Evolutionary conservation across 2,888 invertebrate genomes (phyloP), one percentile per base, ranked within the genome.

Genomic region (Lymantria dispar): DNA sequence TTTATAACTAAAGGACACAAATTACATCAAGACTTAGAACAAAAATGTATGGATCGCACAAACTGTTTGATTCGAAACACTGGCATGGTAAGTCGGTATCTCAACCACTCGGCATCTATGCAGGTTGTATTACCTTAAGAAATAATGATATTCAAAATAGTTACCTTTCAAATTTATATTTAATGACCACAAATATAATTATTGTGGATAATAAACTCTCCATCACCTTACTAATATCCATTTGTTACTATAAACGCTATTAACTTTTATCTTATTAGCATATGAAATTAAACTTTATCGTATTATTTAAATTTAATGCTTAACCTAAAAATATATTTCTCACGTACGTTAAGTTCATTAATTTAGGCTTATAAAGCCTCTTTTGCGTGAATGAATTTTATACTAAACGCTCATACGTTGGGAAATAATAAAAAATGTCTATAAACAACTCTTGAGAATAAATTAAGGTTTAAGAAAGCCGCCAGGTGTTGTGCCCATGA

Each of bases 341-440:
- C 10, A 48, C 54, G 42, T 41, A 52, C 48, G 55, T 54, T 41
- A 48, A 47, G 43, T 43, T 41, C 33, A 44, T 45, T 38, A 45
- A 48, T 51, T 45, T 38, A 54, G 38, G 30, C 48, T 47, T 22
- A 48, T 41, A 50, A 72, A 71, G 68, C 36, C 54, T 70, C 48
- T 58, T 70, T 66, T 72, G 72, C 80, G 78, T 81, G 76, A 82
- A 81, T 80, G 80, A 69, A 68, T 68, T 72, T 80, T 73, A 76
- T 78, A 78, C 74, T 73, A 72, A 74, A 70, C 74, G 74, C 72
- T 72, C 74, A 71, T 72, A 69, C 70, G 70, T 72, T 60, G 60
- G 56, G 54, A 58, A 61, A 61, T 54, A 62, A 56, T 30, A 38
- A 56, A 47, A 74, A 75, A 71, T 67, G 68, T 53, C 46, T 66